Conservation (phyloP, 2,113 vertebrate genomes). For the Lates calcarifer region DNA sequence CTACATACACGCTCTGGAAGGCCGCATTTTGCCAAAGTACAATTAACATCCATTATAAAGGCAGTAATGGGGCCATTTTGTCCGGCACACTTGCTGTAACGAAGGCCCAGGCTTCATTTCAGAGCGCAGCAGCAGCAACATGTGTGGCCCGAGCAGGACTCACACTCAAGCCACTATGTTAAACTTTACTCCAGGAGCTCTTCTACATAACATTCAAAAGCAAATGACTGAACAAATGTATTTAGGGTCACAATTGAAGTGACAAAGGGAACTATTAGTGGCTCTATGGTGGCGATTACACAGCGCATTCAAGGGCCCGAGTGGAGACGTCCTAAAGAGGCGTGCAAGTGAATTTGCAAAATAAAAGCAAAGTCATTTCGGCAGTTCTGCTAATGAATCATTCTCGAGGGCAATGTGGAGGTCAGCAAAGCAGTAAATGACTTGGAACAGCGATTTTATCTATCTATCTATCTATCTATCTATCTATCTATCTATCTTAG, state of each 20-base stretch:
- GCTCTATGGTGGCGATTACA: slow-evolving; percentile 43
- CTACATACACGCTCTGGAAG: neutral
- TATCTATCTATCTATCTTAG: slow-evolving; percentile 19
- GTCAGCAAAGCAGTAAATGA: neutral
- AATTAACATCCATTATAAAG: slow-evolving; percentile 1
- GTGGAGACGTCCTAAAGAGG: slow-evolving; percentile 51
- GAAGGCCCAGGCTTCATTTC: slow-evolving; percentile 39
- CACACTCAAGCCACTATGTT: slow-evolving; percentile 5
- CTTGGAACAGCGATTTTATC: slow-evolving; percentile 6
- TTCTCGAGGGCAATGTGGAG: neutral
- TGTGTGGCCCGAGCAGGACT: slow-evolving; percentile 58
- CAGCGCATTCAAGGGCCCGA: slow-evolving; percentile 40
- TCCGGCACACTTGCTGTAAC: slow-evolving; percentile 48
- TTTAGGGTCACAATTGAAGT: slow-evolving; percentile 48
- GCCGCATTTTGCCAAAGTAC: neutral
- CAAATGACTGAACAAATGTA: slow-evolving; percentile 64
- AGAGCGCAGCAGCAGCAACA: slow-evolving; percentile 28
- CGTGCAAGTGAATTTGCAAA: slow-evolving; percentile 64
- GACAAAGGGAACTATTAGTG: slow-evolving; percentile 72
- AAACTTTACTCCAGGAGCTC: slow-evolving; percentile 47
- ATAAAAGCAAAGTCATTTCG: slow-evolving; percentile 53
- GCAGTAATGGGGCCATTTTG: slow-evolving; percentile 64
- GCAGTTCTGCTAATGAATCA: slow-evolving; percentile 38
- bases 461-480: slow-evolving; percentile 38
- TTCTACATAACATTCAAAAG: slow-evolving; percentile 60